Evolutionary conservation across 2,888 invertebrate genomes (phyloP), one percentile per base, ranked within the genome.

Genomic region (Drosophila trichaetosa): DNA sequence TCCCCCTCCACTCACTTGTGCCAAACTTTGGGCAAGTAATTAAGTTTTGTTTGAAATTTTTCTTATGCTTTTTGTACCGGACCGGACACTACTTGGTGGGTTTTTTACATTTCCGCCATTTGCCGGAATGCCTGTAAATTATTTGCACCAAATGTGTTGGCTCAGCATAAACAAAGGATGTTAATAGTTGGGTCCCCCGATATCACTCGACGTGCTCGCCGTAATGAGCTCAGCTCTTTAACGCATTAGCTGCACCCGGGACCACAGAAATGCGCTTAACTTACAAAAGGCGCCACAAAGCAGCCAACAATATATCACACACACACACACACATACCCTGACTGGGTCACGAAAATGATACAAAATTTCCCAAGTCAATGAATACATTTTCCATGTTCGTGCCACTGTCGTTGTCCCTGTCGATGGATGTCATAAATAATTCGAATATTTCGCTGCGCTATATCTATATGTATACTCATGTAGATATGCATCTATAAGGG

Each of bases 1-100:
- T 13, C 27, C 24, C 1, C 13, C 31, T 16, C 5, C 27, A 4
- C 13, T 10, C 38, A 24, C 2, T 4, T 11, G 18, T 18, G 18
- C 6, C 33, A 40, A 63, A 68, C 63, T 69, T 64, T 56, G 82
- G 59, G 40, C 57, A 83, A 88, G 86, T 85, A 85, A 85, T 85
- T 85, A 85, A 85, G 90, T 85, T 85, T 89, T 85, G 85, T 82
- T 85, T 89, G 86, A 78, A 76, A 80, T 82, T 85, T 84, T 89
- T 89, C 88, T 89, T 84, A 79, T 69, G 87, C 81, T 74, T 72
- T 70, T 70, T n/a, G n/a, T 57, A 62, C 74, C 72, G 71, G 76
- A 79, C 76, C 79, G 87, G 82, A 89, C 79, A 83, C 87, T 86
- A 81, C 89, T 89, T 59, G 76, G 34, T 65, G 62, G 76, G 56